phyloP scores from a whole-genome alignment of 2,888 invertebrate species.

The Trichogramma evanescens region DNA sequence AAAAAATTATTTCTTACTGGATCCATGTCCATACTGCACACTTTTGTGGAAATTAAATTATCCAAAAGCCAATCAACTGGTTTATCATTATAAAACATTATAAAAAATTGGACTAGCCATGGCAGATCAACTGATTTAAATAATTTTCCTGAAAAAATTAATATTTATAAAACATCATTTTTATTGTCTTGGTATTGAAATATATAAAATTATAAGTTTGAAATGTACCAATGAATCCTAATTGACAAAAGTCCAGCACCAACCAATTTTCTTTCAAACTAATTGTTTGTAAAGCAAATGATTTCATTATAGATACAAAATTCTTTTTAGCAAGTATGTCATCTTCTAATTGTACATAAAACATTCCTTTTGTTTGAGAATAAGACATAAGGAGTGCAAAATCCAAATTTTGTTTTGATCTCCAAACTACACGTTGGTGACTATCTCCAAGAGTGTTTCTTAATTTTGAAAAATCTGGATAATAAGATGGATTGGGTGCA shows the following conservation, averaged over 20 bases:
- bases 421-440: conserved; percentile 77
- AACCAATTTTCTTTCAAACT: conserved; percentile 76
- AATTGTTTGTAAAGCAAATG: conserved; percentile 71
- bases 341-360: conserved; percentile 90
- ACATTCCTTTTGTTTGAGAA: conserved; percentile 77
- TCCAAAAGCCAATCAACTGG: conserved; percentile 96
- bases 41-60: conserved; percentile 79
- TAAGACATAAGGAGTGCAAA: conserved; percentile 92
- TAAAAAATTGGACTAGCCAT: conserved; percentile 82
- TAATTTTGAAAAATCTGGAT: conserved; percentile 76
- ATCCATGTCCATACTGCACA: conserved; percentile 76
- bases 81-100: conserved; percentile 92
- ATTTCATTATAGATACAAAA: conserved; percentile 78
- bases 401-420: conserved; percentile 92
- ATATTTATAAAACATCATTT: neutral
- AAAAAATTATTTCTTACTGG: conserved; percentile 52
- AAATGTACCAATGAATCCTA: conserved; percentile 81
- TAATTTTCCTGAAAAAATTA: conserved; percentile 62
- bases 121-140: conserved; percentile 83
- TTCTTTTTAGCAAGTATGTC: conserved; percentile 83
- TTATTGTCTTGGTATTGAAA: neutral
- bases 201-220: too few species aligned
- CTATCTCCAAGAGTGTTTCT: conserved; percentile 79
- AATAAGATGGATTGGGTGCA: conserved; percentile 76
- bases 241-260: conserved; percentile 84